Evolutionary conservation across 2,888 invertebrate species (phyloP).

Genomic region (Digitonthophagus gazella): DNA sequence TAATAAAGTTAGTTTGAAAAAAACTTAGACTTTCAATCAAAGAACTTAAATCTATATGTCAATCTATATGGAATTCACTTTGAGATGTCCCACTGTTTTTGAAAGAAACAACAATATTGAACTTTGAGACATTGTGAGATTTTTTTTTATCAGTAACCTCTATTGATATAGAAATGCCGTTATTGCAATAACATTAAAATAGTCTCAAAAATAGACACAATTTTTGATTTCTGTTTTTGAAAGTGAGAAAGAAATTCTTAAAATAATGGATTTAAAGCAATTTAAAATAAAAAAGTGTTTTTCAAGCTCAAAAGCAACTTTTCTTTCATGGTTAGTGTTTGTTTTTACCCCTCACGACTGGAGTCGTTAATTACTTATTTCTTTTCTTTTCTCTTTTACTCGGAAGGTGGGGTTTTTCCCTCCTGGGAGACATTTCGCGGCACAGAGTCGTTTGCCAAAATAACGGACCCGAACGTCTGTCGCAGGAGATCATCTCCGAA

Average conservation of each 20-base stretch:
- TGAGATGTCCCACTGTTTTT: no score
- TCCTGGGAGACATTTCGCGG: not conserved
- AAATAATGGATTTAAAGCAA: not conserved
- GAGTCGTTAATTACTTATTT: constrained; percentile 12
- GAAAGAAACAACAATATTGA: no score
- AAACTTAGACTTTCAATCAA: no score
- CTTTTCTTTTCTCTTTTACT: not conserved
- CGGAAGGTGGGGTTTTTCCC: not conserved
- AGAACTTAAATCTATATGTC: no score
- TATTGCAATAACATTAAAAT: no score
- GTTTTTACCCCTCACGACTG: not conserved
- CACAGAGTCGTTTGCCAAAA: constrained; percentile 6
- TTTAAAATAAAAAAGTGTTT: not conserved
- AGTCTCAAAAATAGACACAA: no score
- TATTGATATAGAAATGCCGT: no score
- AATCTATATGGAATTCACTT: no score
- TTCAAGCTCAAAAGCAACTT: not conserved
- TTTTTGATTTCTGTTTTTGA: no score
- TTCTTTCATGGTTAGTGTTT: constrained; percentile 1
- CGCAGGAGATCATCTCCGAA: constrained; percentile 3
- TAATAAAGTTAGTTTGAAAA: no score
- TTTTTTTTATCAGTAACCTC: no score
- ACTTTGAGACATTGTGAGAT: no score
- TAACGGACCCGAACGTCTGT: constrained; percentile 9
- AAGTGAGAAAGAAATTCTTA: not conserved